Evolutionary conservation across 2,113 vertebrate genomes (phyloP).

Genomic region (Maccullochella peelii): DNA sequence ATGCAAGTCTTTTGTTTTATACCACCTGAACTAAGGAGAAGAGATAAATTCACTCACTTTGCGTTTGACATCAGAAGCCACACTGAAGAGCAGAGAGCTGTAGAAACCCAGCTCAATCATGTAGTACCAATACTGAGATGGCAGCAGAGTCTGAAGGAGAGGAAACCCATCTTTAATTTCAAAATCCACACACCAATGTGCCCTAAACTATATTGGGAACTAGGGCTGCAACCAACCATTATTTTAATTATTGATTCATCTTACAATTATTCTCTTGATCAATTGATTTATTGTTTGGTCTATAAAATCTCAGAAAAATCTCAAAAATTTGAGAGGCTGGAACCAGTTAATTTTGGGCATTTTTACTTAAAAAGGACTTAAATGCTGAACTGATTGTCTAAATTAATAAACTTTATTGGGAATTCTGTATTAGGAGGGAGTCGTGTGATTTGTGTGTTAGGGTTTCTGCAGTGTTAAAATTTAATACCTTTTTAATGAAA

Average conservation of each 20-base stretch:
- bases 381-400: background rate
- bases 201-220: background rate
- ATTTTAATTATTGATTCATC: conserved; percentile 15
- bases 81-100: conserved; percentile 92
- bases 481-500: background rate
- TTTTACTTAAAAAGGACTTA: background rate
- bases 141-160: conserved; percentile 82
- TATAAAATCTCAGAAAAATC: background rate
- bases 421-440: background rate
- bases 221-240: background rate
- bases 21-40: background rate
- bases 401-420: background rate
- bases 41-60: conserved; percentile 85
- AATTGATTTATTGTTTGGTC: background rate
- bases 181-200: conserved; percentile 19
- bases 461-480: background rate
- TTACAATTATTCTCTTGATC: background rate
- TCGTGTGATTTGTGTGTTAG: background rate
- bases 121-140: conserved; percentile 99
- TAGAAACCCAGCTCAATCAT: conserved; percentile 96
- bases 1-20: background rate
- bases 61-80: conserved; percentile 94
- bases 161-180: conserved; percentile 18
- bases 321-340: background rate
- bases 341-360: background rate